These are phyloP conservation scores for Doryteuthis pealeii DNA, from an alignment of 1,140 invertebrate species.

Conservation along the genomic window DNA sequence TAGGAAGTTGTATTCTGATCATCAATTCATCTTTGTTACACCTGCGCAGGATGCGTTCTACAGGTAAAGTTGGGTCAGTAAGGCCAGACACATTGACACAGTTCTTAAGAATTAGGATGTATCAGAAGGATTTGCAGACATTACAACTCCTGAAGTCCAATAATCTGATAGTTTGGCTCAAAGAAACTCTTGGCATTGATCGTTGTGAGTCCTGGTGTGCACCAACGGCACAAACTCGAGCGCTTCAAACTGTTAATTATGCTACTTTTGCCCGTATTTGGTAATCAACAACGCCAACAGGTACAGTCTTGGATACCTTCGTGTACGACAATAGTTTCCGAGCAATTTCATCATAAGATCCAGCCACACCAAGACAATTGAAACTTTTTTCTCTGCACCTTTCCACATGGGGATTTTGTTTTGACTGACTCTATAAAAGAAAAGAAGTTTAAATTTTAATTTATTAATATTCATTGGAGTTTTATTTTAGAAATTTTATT, in stretches of 20 bases:
- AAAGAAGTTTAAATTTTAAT: no score
- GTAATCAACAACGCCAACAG: slow-evolving; percentile 91
- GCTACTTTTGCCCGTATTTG: slow-evolving; percentile 99
- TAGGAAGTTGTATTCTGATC: slow-evolving; percentile 64
- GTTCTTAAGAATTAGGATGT: slow-evolving; percentile 81
- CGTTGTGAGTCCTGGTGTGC: slow-evolving; percentile 91
- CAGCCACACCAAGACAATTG: slow-evolving; percentile 89
- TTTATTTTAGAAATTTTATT: no score
- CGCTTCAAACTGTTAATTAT: slow-evolving; percentile 98
- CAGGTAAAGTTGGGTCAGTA: slow-evolving; percentile 82
- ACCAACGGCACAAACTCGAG: slow-evolving; percentile 89
- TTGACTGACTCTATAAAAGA: slow-evolving; percentile 43
- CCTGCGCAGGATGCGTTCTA: slow-evolving; percentile 82
- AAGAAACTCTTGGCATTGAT: slow-evolving; percentile 86
- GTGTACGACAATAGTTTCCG: slow-evolving; percentile 92
- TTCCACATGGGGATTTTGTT: slow-evolving; percentile 21
- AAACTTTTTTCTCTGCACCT: slow-evolving; percentile 43
- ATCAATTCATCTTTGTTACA: slow-evolving; percentile 77
- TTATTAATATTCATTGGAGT: no score
- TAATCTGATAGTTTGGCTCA: slow-evolving; percentile 95
- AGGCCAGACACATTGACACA: slow-evolving; percentile 72
- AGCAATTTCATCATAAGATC: slow-evolving; percentile 89
- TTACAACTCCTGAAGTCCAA: slow-evolving; percentile 95
- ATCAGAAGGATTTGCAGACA: slow-evolving; percentile 73
- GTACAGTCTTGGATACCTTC: slow-evolving; percentile 85